Base-by-base conservation (phyloP, 2,888 invertebrate genomes). In the Vesta saturnalis region DNA sequence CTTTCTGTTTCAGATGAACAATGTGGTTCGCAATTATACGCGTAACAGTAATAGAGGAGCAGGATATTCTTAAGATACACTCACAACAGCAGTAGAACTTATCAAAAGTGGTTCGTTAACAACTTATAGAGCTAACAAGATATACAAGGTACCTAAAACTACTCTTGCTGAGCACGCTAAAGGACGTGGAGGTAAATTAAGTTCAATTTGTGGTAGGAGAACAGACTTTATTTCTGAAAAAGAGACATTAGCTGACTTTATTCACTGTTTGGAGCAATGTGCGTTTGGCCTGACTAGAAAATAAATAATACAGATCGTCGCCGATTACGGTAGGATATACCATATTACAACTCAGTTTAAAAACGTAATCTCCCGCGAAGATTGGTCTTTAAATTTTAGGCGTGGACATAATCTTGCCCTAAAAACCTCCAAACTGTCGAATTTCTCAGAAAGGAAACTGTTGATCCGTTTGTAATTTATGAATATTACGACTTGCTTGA, bases 211-310 rank as follows among this genome's bases (percentile, higher is more conserved):
- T n/a, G n/a, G n/a, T n/a, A n/a, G n/a, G n/a, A n/a, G n/a, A n/a
- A n/a, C n/a, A n/a, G n/a, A n/a, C n/a, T 23, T 69, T 52, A 61
- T 52, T 78, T 10, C 30, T 4, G 30, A 30, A 30, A 10, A 30
- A 30, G 30, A 30, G 10, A 30, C 30, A 30, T 30, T 10, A 15
- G 77, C 74, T 14, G 68, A 74, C 67, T 72, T 74, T 55, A 69
- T 80, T 35, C 74, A 73, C 56, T 56, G 60, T 12, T 77, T 80
- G 74, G 79, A 80, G 62, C 78, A 77, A 71, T 73, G 76, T 68
- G 82, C 79, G 6, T 81, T 79, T 70, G 81, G 80, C 10, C 64
- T 80, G 22, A 74, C 75, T n/a, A 73, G 76, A 72, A 74, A 76
- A 69, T 79, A 81, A 73, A 61, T 80, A 35, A 54, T 79, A 56